Evolutionary conservation across 1,140 invertebrate species (phyloP).

Genomic region (Drosophila nasuta): DNA sequence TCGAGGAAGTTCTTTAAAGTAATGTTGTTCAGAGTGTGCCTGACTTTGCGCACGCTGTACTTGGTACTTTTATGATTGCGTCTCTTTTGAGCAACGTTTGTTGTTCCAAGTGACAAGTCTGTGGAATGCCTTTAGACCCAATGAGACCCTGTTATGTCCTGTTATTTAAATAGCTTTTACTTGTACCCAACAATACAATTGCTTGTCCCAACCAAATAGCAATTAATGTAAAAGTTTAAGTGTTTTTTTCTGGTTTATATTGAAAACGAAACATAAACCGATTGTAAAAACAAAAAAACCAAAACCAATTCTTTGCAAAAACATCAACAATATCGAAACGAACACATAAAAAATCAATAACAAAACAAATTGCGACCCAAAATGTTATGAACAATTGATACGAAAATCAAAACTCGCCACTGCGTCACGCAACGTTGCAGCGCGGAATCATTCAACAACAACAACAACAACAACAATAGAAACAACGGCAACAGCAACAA

Average conservation of each 20-base stretch:
- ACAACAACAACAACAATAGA: slow-evolving; percentile 10
- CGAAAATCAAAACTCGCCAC: slow-evolving; percentile 48
- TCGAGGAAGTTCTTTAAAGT: too few species aligned
- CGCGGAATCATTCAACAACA: slow-evolving; percentile 34
- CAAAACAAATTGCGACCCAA: slow-evolving; percentile 29
- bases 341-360: slow-evolving; percentile 30
- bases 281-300: slow-evolving; percentile 28
- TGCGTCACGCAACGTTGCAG: slow-evolving; percentile 61
- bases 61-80: background rate
- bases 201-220: slow-evolving; percentile 19
- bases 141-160: background rate
- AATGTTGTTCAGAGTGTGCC: too few species aligned
- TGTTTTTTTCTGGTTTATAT: slow-evolving; percentile 64
- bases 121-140: background rate
- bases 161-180: slow-evolving; percentile 28
- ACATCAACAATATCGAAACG: slow-evolving; percentile 21
- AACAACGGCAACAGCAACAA: slow-evolving; percentile 4
- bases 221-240: slow-evolving; percentile 70
- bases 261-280: slow-evolving; percentile 11
- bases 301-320: slow-evolving; percentile 28
- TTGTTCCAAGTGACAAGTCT: background rate
- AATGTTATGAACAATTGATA: slow-evolving; percentile 38
- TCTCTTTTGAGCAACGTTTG: background rate
- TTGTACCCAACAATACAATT: slow-evolving; percentile 1
- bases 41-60: too few species aligned